Percentiles rank a stretch among this genome's conserved stretches.
phyloP scores from a whole-genome alignment of 1,140 invertebrate species.

The Drosophila serrata region DNA sequence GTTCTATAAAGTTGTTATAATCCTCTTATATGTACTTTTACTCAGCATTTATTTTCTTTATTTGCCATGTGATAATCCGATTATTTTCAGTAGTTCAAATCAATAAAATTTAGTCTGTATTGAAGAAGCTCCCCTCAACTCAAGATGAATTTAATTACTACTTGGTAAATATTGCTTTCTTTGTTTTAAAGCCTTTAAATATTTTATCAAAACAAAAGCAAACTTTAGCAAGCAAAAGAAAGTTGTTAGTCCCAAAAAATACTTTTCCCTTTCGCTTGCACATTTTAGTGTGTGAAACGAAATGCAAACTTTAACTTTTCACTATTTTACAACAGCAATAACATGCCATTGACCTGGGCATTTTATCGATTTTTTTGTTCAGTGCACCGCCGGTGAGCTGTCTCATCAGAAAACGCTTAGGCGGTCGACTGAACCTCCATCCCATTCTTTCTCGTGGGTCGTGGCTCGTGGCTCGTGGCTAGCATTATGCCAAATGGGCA shows the following conservation, averaged over 20 bases:
- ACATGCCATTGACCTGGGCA: neutral
- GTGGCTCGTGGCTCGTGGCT: neutral
- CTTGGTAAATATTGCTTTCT: no score
- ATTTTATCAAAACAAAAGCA: neutral
- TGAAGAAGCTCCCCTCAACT: neutral
- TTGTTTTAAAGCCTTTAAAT: neutral
- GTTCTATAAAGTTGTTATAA: neutral
- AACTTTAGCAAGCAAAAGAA: neutral
- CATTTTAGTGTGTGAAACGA: neutral
- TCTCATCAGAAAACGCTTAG: constrained; percentile 76
- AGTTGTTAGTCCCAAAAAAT: neutral
- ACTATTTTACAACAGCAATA: neutral
- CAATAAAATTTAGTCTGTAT: neutral
- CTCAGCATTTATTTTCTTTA: neutral
- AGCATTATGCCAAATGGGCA: constrained; percentile 47
- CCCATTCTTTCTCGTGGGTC: neutral
- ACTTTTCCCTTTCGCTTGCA: neutral
- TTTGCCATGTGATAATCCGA: neutral
- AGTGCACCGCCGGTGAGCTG: constrained; percentile 46
- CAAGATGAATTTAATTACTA: neutral
- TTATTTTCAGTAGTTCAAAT: neutral
- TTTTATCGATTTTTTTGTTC: neutral
- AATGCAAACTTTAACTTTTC: neutral
- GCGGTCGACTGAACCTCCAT: constrained; percentile 15
- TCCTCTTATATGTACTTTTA: neutral